These are phyloP conservation scores for Notiomystis cincta DNA, from an alignment of 2,113 vertebrate genomes.

Conservation along the genomic window DNA sequence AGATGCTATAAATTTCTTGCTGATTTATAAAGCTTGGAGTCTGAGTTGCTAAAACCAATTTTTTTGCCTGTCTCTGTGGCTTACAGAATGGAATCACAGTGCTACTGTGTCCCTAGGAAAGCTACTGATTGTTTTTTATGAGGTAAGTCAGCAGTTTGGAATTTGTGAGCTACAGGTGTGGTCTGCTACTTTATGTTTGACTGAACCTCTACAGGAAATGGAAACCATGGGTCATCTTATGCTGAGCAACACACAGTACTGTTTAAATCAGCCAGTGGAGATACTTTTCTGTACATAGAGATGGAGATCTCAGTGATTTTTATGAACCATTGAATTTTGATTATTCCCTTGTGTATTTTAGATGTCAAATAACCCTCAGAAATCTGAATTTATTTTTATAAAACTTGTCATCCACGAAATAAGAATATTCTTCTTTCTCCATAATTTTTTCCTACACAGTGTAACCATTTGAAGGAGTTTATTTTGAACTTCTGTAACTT, in stretches of 20 bases:
- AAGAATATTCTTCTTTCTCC: background rate
- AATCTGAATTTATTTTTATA: background rate
- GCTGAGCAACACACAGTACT: background rate
- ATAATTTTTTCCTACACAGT: background rate
- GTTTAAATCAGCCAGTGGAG: background rate
- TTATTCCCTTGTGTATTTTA: background rate
- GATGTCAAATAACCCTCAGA: background rate
- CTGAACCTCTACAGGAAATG: background rate
- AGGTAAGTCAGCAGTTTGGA: background rate
- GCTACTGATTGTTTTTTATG: background rate
- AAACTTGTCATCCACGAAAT: background rate
- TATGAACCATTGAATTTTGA: background rate
- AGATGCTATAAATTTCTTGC: background rate
- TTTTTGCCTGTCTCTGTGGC: background rate
- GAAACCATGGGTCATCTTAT: background rate
- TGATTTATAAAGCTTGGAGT: background rate
- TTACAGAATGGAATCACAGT: background rate
- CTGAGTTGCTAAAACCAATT: background rate
- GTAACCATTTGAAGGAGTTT: background rate
- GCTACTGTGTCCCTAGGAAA: background rate
- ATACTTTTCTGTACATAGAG: background rate
- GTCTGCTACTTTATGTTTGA: background rate
- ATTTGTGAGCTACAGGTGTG: background rate
- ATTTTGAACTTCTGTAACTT: background rate
- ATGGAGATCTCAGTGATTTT: background rate